These are phyloP conservation scores for Bovichtus variegatus DNA, from an alignment of 2,797 vertebrate genomes.

Conservation along the genomic window DNA sequence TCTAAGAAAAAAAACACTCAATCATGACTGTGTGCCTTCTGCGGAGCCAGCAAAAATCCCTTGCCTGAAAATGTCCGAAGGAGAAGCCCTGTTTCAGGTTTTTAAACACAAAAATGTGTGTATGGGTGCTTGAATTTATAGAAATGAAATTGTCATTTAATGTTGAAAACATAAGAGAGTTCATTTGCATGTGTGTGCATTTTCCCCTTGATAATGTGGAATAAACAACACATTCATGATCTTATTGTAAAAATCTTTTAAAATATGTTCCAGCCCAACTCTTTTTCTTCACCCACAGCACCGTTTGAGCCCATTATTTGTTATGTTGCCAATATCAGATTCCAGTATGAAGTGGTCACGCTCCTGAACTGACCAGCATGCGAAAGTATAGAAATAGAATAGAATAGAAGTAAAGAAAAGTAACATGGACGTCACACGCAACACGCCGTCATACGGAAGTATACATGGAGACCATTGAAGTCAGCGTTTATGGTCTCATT, in stretches of 20 bases:
- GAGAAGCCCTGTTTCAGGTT: constrained; percentile 20
- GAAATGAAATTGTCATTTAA: neutral
- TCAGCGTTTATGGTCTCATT: neutral
- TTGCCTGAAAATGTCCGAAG: constrained; percentile 41
- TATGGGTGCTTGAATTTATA: neutral
- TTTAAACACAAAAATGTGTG: neutral
- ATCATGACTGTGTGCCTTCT: constrained; percentile 74
- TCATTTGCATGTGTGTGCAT: constrained; percentile 1
- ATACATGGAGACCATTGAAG: neutral
- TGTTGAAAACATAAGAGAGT: constrained; percentile 2
- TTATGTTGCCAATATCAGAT: no score
- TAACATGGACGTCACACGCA: no score
- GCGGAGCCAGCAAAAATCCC: constrained; percentile 69
- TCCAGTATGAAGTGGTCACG: neutral
- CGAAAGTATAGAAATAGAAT: no score
- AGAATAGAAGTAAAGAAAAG: no score
- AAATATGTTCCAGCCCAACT: neutral
- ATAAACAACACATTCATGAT: neutral
- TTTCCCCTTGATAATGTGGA: neutral
- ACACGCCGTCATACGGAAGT: no score
- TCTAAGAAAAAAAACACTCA: constrained; percentile 72
- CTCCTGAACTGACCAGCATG: neutral
- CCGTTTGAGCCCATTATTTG: no score
- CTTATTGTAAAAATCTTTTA: neutral
- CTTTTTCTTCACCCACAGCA: neutral